Evolutionary conservation across 2,888 invertebrate genomes (phyloP).

Genomic region (Tenodera sinensis): DNA sequence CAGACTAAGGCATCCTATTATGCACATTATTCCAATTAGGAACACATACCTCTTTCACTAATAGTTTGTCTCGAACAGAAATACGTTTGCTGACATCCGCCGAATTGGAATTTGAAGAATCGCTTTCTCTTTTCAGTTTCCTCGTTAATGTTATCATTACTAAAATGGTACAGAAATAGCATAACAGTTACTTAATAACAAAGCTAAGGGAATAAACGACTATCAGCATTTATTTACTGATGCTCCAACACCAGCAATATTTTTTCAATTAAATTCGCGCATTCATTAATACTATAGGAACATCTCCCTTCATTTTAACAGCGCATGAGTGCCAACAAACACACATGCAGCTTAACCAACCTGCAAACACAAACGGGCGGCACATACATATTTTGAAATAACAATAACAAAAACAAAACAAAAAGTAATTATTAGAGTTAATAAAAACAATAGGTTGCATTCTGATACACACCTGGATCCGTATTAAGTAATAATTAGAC

Average conservation of each 20-base stretch:
- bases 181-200: neutral
- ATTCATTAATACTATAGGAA: neutral
- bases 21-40: no score
- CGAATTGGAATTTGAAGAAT: conserved; percentile 40
- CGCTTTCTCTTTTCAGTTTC: conserved; percentile 60
- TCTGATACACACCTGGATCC: no score
- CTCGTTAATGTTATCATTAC: conserved; percentile 70
- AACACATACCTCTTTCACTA: conserved; percentile 68
- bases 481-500: no score
- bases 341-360: no score
- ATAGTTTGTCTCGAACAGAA: conserved; percentile 72
- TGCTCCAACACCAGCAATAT: neutral
- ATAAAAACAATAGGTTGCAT: no score
- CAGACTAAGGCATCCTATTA: no score
- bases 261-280: neutral
- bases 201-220: neutral
- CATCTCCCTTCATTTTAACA: no score
- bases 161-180: neutral
- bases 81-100: conserved; percentile 52
- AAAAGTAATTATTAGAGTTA: no score
- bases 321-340: neutral
- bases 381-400: no score
- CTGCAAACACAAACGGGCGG: no score
- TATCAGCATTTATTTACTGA: neutral
- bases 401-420: no score